phyloP scores from a whole-genome alignment of 2,888 invertebrate species.

The Calameuta pallipes region DNA sequence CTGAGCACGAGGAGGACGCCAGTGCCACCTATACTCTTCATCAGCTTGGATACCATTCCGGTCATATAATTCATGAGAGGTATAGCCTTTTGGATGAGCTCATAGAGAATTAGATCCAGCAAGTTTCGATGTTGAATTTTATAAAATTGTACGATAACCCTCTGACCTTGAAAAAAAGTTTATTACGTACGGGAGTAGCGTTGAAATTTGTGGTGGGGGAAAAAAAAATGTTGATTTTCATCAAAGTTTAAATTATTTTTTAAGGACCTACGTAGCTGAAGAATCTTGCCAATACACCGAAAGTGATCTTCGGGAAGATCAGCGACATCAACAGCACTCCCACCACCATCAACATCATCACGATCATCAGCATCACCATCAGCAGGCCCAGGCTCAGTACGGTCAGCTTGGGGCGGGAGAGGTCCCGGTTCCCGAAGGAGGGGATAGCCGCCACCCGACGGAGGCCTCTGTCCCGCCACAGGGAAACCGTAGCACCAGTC shows the following conservation, averaged over 20 bases:
- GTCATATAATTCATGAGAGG: conserved; percentile 48
- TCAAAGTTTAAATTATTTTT: not conserved
- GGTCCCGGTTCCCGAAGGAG: conserved; percentile 55
- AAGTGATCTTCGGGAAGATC: conserved; percentile 2
- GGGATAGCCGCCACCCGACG: conserved; percentile 53
- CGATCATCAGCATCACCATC: conserved; percentile 11
- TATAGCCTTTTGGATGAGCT: conserved; percentile 7
- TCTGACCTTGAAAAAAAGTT: not conserved
- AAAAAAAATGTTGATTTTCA: not conserved
- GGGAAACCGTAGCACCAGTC: conserved; percentile 58
- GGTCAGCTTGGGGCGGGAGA: conserved; percentile 54
- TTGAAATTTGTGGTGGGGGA: not conserved
- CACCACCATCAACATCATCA: conserved; percentile 13
- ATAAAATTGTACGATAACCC: not conserved
- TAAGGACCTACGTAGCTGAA: not conserved
- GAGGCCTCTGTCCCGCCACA: conserved; percentile 55
- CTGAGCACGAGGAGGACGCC: conserved; percentile 39
- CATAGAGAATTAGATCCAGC: not conserved
- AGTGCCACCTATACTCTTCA: conserved; percentile 44
- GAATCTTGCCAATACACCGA: not conserved
- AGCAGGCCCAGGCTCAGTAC: conserved; percentile 26
- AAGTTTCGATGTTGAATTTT: not conserved
- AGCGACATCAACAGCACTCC: conserved; percentile 3
- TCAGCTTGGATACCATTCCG: conserved; percentile 43
- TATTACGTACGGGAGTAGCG: not conserved